Evolutionary conservation across 92 coral and sea anemone species (phyloP), one percentile per base, ranked within the genome.

Genomic region (Galaxea fascicularis): DNA sequence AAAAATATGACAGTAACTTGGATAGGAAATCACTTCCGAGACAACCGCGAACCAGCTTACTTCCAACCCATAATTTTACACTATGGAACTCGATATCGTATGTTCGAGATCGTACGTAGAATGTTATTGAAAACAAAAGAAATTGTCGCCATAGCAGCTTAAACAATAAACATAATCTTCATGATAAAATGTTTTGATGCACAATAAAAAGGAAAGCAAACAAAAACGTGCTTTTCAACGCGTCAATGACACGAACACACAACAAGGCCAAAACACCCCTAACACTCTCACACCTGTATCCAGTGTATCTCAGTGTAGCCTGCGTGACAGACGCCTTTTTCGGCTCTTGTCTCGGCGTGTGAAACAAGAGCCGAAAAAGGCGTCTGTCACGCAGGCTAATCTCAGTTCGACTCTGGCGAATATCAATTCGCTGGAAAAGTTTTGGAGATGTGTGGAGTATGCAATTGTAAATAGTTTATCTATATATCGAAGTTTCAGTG

Each of bases 121-220:
- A 53, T 25, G 49, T 69, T 21, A 80, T 68, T 52, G 12, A 14
- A 54, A 58, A 82, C 78, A 82, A 82, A 82, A 71, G 78, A 27
- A 81, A 56, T 6, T 82, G 78, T 82, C 86, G 69, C 71, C 41
- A 82, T 70, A 58, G 78, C 76, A 68, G 52, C 76, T 51, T 16
- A 30, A 65, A 65, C 54, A 80, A 80, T 67, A 14, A 67, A 26
- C 21, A 45, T 13, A 16, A 62, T 41, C 30, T 27, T 74, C 0
- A 30, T 1, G 4, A 53, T 20, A 46, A 46, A 39, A 31, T 35
- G 41, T 35, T n/a, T n/a, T 35, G 41, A 35, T 35, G 41, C 41
- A 35, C 41, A 45, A 45, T 14, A 71, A 45, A 70, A 49, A 26
- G 63, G 4, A 13, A 41, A 57, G 62, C 35, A 76, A 76, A 59